A percentile compares a stretch with the other conserved stretches of the same genome.
These are phyloP conservation scores for Drosophila takahashii DNA, from an alignment of 1,140 invertebrate species.

Conservation along the genomic window DNA sequence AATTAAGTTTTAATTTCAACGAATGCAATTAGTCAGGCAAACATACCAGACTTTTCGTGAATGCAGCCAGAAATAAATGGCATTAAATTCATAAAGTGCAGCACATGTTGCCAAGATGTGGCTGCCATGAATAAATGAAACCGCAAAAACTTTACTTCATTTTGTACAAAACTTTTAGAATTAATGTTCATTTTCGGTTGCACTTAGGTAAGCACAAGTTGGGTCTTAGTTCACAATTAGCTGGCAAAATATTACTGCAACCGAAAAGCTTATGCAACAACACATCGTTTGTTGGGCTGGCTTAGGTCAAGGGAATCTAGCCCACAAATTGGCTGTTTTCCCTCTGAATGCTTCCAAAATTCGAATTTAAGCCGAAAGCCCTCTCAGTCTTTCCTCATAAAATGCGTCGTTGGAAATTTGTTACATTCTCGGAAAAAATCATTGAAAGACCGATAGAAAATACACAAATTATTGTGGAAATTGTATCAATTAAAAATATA, in stretches of 20 bases:
- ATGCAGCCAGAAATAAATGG: slow-evolving; percentile 50
- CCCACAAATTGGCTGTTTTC: not conserved
- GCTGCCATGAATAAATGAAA: slow-evolving; percentile 17
- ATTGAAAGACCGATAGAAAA: not conserved
- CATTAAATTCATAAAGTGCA: slow-evolving; percentile 63
- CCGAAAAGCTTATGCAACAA: slow-evolving; percentile 8
- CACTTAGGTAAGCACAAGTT: slow-evolving; percentile 5
- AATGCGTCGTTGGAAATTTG: not conserved
- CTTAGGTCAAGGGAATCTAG: not conserved
- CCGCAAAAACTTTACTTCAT: slow-evolving; percentile 41
- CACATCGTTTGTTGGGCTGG: not conserved
- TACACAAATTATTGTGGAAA: not conserved
- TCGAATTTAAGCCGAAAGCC: not conserved
- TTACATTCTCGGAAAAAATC: not conserved
- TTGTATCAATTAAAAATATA: not conserved
- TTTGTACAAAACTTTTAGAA: slow-evolving; percentile 23
- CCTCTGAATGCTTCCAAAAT: not conserved
- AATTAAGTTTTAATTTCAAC: slow-evolving; percentile 59
- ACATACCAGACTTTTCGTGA: slow-evolving; percentile 21
- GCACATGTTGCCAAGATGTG: slow-evolving; percentile 49
- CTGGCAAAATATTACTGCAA: slow-evolving; percentile 1
- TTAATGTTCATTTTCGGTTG: slow-evolving; percentile 26
- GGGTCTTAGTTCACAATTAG: slow-evolving; percentile 6
- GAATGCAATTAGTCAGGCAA: slow-evolving; percentile 50
- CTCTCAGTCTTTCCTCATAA: too few species aligned